These are phyloP conservation scores for Mallotus villosus DNA, from an alignment of 2,797 vertebrate species.

Conservation along the genomic window DNA sequence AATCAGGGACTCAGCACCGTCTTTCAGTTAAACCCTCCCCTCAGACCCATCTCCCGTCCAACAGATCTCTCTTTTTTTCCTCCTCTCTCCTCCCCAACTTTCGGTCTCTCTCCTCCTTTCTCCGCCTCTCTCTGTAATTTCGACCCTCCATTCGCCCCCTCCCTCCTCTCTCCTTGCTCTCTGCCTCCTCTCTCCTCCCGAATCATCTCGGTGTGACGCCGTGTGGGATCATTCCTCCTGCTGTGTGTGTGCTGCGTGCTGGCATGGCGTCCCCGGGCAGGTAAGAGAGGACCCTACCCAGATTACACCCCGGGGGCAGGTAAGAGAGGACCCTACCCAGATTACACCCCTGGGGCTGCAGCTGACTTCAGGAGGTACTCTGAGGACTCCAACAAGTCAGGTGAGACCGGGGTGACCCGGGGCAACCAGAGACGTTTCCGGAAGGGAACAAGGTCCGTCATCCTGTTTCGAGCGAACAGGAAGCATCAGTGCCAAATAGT, in stretches of 20 bases:
- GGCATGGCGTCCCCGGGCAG: constrained; percentile 52
- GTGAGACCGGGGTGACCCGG: constrained; percentile 43
- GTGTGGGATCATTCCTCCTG: too few species aligned
- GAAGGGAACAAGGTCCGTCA: too few species aligned
- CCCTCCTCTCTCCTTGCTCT: too few species aligned
- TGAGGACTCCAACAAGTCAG: constrained; percentile 77
- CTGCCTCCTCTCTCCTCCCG: constrained; percentile 13
- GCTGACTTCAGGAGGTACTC: constrained; percentile 76
- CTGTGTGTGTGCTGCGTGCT: not conserved
- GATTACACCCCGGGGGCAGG: too few species aligned
- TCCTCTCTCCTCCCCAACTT: too few species aligned
- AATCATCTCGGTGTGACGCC: too few species aligned
- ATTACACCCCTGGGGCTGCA: constrained; percentile 67
- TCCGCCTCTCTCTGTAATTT: constrained; percentile 30
- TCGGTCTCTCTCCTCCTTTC: not conserved
- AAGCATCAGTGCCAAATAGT: too few species aligned
- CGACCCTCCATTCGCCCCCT: too few species aligned
- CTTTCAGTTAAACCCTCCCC: constrained; percentile 42
- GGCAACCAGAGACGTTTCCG: too few species aligned
- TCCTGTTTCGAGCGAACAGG: too few species aligned
- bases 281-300: constrained; percentile 75
- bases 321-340: constrained; percentile 74
- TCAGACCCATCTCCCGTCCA: constrained; percentile 34
- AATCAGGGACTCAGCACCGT: constrained; percentile 59
- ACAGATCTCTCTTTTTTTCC: constrained; percentile 11